Evolutionary conservation across 2,113 vertebrate species (phyloP).

Genomic region (Melanotaenia duboulayi): DNA sequence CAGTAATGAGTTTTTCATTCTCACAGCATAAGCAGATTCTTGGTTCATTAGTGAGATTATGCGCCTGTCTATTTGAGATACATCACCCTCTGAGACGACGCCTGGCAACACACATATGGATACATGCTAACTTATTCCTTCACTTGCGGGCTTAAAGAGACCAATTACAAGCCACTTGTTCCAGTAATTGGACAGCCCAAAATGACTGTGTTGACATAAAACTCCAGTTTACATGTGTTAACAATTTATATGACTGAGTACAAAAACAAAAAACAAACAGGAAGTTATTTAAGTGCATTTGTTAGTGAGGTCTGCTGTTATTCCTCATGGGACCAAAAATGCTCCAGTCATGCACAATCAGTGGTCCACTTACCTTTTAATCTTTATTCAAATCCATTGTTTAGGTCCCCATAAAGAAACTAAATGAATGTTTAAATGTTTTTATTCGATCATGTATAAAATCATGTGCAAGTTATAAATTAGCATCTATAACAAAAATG

Average conservation of each 20-base stretch:
- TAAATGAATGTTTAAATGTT: no score
- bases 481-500: no score
- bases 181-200: slow-evolving; percentile 49
- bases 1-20: slow-evolving; percentile 79
- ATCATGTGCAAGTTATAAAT: no score
- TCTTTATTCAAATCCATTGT: neutral
- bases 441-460: no score
- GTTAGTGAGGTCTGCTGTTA: neutral
- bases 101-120: neutral
- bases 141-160: slow-evolving; percentile 44
- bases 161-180: slow-evolving; percentile 70
- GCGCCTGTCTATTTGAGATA: slow-evolving; percentile 69
- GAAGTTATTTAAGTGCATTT: slow-evolving; percentile 11
- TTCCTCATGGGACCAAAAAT: neutral
- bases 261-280: neutral
- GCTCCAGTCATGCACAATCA: neutral
- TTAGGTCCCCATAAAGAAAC: no score
- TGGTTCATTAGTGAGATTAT: slow-evolving; percentile 80
- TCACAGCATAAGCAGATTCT: slow-evolving; percentile 72
- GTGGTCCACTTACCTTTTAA: neutral
- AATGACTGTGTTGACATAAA: slow-evolving; percentile 41
- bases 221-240: slow-evolving; percentile 56
- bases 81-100: slow-evolving; percentile 62
- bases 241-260: slow-evolving; percentile 1
- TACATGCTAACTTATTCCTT: slow-evolving; percentile 45